Evolutionary conservation across 53 echinoderm and acorn worm species (phyloP).

Genomic region (Antedon mediterranea): DNA sequence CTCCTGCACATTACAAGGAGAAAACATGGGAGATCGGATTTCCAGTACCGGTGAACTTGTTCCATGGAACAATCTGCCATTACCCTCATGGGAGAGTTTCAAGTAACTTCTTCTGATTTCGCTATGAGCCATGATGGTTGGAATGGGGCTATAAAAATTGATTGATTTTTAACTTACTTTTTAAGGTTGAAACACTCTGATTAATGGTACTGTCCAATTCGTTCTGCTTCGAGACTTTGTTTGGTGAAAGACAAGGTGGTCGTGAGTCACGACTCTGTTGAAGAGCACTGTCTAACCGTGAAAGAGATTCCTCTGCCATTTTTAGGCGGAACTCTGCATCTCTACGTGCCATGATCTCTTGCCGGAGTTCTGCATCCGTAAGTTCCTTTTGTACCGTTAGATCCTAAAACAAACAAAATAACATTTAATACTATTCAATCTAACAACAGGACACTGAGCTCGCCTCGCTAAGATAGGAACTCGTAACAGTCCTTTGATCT

Average conservation of each 20-base stretch:
- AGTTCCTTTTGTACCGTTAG: conserved; percentile 88
- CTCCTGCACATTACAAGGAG: too few relatives aligned
- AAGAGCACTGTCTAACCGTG: conserved; percentile 58
- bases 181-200: conserved; percentile 82
- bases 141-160: too few relatives aligned
- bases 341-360: conserved; percentile 84
- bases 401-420: conserved; percentile 35
- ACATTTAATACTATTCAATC: background rate
- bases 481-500: too few relatives aligned
- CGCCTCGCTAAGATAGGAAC: too few relatives aligned
- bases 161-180: conserved; percentile 42
- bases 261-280: conserved; percentile 34
- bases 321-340: conserved; percentile 78
- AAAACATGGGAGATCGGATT: too few relatives aligned
- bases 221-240: conserved; percentile 16
- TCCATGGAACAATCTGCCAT: too few relatives aligned
- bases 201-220: conserved; percentile 53
- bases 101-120: too few relatives aligned
- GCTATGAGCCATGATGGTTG: too few relatives aligned
- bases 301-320: conserved; percentile 78
- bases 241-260: background rate
- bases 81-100: too few relatives aligned
- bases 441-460: background rate
- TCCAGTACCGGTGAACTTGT: too few relatives aligned
- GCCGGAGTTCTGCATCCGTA: conserved; percentile 78